Conservation (phyloP, 2,888 invertebrate species). For the Bhutanitis thaidina region DNA sequence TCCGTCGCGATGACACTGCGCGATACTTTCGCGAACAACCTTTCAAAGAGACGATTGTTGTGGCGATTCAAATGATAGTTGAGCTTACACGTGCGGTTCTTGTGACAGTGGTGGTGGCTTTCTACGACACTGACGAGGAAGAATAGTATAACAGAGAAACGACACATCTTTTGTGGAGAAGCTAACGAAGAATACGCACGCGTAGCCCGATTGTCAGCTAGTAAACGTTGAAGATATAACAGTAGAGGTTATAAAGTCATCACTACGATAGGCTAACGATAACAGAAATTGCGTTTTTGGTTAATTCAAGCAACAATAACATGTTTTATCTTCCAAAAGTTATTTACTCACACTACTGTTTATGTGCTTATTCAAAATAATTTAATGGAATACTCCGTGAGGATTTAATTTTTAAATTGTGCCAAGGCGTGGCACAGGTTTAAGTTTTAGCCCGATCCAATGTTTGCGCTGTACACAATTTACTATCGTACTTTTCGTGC, state of each 20-base stretch:
- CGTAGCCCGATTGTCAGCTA: neutral
- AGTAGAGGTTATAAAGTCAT: neutral
- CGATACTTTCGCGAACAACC: constrained; percentile 16
- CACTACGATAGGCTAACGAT: neutral
- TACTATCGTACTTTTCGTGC: too few relatives aligned
- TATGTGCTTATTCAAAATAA: too few relatives aligned
- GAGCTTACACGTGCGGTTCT: constrained; percentile 1
- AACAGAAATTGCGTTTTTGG: neutral
- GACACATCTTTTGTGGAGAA: neutral
- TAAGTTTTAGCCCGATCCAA: too few relatives aligned
- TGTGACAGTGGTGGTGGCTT: constrained; percentile 12
- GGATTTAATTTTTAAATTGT: too few relatives aligned
- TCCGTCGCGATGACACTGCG: constrained; percentile 19
- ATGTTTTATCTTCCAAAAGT: too few relatives aligned
- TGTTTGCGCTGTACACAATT: too few relatives aligned
- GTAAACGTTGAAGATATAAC: neutral
- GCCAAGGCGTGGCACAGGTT: too few relatives aligned
- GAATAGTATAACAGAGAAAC: constrained; percentile 16
- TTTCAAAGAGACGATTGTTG: constrained; percentile 10
- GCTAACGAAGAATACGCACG: too few relatives aligned
- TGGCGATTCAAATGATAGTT: neutral
- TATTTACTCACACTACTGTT: too few relatives aligned
- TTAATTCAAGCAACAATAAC: neutral
- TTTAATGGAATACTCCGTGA: too few relatives aligned
- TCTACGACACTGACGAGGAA: constrained; percentile 20